Conservation (phyloP, 2,113 vertebrate species). For the Dunckerocampus dactyliophorus region DNA sequence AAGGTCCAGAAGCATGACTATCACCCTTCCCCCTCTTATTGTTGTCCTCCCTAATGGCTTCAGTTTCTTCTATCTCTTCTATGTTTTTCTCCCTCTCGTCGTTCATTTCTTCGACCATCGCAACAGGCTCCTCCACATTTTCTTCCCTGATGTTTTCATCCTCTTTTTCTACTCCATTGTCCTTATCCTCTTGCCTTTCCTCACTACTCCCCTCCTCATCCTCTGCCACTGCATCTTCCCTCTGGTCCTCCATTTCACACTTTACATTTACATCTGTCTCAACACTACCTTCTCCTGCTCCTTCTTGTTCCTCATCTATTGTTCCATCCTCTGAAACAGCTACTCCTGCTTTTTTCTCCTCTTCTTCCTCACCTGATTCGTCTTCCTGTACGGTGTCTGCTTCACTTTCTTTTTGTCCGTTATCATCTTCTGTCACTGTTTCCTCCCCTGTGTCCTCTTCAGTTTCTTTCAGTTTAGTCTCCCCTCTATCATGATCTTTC, state of each 20-base stretch:
- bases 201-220: neutral
- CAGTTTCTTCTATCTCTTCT: neutral
- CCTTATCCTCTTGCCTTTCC: neutral
- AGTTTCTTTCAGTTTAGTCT: neutral
- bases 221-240: neutral
- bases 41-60: neutral
- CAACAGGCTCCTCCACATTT: neutral
- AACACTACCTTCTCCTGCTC: neutral
- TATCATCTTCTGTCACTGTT: neutral
- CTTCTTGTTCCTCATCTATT: neutral
- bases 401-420: neutral
- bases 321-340: slow-evolving; percentile 15
- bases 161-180: neutral
- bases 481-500: slow-evolving; percentile 5
- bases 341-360: neutral
- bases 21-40: neutral
- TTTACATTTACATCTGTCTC: slow-evolving; percentile 37
- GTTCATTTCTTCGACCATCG: neutral
- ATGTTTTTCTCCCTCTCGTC: neutral
- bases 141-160: neutral
- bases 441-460: slow-evolving; percentile 3
- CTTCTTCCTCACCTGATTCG: slow-evolving; percentile 13
- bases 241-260: neutral
- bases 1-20: neutral
- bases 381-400: slow-evolving; percentile 1